phyloP scores from a whole-genome alignment of 2,113 vertebrate genomes.

The Passer domesticus region DNA sequence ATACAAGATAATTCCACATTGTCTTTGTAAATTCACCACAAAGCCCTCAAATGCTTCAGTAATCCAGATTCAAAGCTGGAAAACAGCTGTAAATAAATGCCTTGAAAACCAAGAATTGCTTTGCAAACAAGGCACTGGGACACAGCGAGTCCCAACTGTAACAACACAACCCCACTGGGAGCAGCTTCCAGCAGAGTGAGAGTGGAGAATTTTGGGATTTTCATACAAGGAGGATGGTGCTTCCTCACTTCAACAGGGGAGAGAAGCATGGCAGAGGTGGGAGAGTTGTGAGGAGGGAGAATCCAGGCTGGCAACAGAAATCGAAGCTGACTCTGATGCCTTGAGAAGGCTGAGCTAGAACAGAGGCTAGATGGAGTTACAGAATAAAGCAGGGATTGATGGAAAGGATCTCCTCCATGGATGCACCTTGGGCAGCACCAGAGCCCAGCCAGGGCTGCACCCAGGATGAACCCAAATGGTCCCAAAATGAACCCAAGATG shows the following conservation, averaged over 20 bases:
- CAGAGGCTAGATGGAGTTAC: background rate
- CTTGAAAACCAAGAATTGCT: background rate
- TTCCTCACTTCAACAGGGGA: fast-evolving
- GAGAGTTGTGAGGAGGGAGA: background rate
- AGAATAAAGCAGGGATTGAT: background rate
- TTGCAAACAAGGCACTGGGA: background rate
- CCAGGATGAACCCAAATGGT: too few relatives aligned
- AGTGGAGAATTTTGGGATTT: background rate
- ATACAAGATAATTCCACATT: background rate
- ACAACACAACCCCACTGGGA: background rate
- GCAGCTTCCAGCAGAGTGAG: background rate
- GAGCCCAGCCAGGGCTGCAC: background rate
- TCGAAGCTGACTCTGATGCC: background rate
- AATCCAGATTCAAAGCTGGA: background rate
- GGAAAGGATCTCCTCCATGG: background rate
- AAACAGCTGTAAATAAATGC: background rate
- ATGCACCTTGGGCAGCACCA: background rate
- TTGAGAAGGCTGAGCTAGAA: fast-evolving
- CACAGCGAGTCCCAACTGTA: fast-evolving
- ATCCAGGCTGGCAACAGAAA: background rate
- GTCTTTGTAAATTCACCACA: background rate
- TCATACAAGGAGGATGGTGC: fast-evolving
- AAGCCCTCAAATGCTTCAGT: background rate
- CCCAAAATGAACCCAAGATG: too few relatives aligned
- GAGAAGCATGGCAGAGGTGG: fast-evolving